A percentile compares a stretch with the other conserved stretches of the same genome.
These are phyloP conservation scores for Drosophila arizonae DNA, from an alignment of 1,140 invertebrate species.

Conservation along the genomic window DNA sequence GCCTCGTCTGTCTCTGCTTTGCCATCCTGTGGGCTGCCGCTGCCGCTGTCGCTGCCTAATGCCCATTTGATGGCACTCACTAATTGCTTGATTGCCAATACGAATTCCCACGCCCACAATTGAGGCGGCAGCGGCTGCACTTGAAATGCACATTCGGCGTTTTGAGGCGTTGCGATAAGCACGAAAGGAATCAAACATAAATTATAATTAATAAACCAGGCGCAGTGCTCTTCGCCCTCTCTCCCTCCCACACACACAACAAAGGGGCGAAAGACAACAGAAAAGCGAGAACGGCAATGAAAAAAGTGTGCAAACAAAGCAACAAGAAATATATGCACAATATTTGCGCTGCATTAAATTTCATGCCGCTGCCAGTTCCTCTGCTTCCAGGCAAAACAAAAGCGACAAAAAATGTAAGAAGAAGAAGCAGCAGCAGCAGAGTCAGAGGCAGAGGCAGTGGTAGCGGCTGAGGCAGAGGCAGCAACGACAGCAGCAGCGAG, in stretches of 20 bases:
- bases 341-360: slow-evolving; percentile 64
- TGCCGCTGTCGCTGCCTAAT: slow-evolving; percentile 50
- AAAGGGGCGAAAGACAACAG: slow-evolving; percentile 55
- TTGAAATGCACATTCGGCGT: slow-evolving; percentile 38
- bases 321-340: slow-evolving; percentile 37
- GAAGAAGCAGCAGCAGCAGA: slow-evolving; percentile 5
- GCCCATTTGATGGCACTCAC: slow-evolving; percentile 77
- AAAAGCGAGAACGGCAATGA: slow-evolving; percentile 13
- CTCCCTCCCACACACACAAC: slow-evolving; percentile 40
- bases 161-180: slow-evolving; percentile 55
- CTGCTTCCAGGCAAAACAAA: slow-evolving; percentile 11
- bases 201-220: slow-evolving; percentile 75
- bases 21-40: not conserved
- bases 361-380: slow-evolving; percentile 21
- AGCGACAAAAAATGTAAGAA: slow-evolving; percentile 23
- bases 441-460: not conserved
- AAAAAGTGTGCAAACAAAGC: slow-evolving; percentile 9
- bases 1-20: not conserved
- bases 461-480: not conserved
- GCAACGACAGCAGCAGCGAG: slow-evolving; percentile 8
- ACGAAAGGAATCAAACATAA: slow-evolving; percentile 63
- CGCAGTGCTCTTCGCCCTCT: slow-evolving; percentile 5
- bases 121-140: slow-evolving; percentile 2
- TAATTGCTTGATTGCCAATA: slow-evolving; percentile 77
- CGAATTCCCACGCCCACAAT: slow-evolving; percentile 64